These are phyloP conservation scores for Sebastes steindachneri DNA, from an alignment of 2,797 vertebrate genomes.

Conservation along the genomic window DNA sequence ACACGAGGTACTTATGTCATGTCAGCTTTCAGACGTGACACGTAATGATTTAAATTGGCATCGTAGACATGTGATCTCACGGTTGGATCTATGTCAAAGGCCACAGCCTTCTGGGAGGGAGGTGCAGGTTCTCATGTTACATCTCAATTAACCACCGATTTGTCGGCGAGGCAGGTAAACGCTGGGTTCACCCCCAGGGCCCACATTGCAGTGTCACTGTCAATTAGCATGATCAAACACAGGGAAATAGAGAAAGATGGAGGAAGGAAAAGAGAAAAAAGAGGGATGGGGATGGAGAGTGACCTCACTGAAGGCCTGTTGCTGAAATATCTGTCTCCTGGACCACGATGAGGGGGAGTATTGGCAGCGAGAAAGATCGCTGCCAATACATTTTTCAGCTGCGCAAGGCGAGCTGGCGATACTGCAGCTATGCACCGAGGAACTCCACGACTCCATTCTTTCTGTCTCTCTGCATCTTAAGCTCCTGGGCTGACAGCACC, in stretches of 20 bases:
- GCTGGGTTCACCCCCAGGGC: conserved; percentile 23
- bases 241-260: background rate
- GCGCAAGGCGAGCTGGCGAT: conserved; percentile 12
- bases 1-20: background rate
- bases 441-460: conserved; percentile 35
- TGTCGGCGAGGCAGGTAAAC: conserved; percentile 46
- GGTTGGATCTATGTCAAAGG: conserved; percentile 30
- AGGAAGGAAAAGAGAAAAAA: background rate
- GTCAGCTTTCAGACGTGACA: conserved; percentile 8
- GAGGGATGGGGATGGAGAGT: background rate
- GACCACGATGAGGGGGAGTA: conserved; percentile 6
- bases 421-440: conserved; percentile 37
- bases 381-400: conserved; percentile 57
- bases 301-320: conserved; percentile 28
- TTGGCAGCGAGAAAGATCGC: conserved; percentile 2
- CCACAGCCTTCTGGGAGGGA: conserved; percentile 1
- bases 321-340: conserved; percentile 28
- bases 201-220: conserved; percentile 23
- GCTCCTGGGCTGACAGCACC: conserved; percentile 18
- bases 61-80: conserved; percentile 2
- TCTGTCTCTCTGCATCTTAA: background rate
- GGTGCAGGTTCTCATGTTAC: conserved; percentile 39
- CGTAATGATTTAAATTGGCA: conserved; percentile 24
- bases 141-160: conserved; percentile 58
- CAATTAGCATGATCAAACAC: conserved; percentile 53